Evolutionary conservation across 1,140 invertebrate genomes (phyloP).

Genomic region (Heterodera schachtii): DNA sequence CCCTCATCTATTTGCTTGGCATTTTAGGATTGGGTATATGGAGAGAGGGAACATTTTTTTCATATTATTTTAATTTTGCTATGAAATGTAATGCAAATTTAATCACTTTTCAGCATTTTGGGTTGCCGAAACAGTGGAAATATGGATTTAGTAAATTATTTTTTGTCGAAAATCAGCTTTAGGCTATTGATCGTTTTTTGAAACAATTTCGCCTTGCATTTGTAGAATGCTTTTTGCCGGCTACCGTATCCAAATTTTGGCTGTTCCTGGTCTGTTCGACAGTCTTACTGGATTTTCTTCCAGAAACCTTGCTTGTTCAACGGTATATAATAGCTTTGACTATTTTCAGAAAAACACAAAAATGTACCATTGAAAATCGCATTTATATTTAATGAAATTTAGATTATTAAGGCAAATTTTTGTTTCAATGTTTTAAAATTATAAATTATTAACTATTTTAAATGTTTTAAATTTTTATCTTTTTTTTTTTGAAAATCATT

Average conservation of each 20-base stretch:
- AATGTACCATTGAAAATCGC: too few relatives aligned
- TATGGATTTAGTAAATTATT: neutral
- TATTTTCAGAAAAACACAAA: too few relatives aligned
- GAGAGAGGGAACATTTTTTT: too few relatives aligned
- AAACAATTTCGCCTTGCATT: neutral
- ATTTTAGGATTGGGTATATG: neutral
- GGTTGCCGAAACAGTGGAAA: slow-evolving; percentile 17
- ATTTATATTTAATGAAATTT: too few relatives aligned
- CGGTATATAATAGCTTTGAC: too few relatives aligned
- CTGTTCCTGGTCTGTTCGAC: neutral
- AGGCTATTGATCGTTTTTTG: slow-evolving; percentile 25
- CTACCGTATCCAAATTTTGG: slow-evolving; percentile 12
- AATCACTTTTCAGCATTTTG: neutral
- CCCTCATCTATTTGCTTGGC: slow-evolving; percentile 25
- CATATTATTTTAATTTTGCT: neutral
- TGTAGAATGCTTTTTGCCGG: slow-evolving; percentile 6
- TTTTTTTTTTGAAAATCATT: too few relatives aligned
- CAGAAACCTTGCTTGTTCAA: slow-evolving; percentile 20
- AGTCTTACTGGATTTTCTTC: slow-evolving; percentile 23
- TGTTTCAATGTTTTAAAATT: too few relatives aligned
- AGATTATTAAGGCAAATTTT: too few relatives aligned
- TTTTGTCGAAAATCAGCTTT: neutral
- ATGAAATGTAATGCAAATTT: neutral
- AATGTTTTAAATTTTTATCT: too few relatives aligned
- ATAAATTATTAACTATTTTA: too few relatives aligned